Conservation (phyloP, 1,140 invertebrate species). For the Notospermus geniculatus region DNA sequence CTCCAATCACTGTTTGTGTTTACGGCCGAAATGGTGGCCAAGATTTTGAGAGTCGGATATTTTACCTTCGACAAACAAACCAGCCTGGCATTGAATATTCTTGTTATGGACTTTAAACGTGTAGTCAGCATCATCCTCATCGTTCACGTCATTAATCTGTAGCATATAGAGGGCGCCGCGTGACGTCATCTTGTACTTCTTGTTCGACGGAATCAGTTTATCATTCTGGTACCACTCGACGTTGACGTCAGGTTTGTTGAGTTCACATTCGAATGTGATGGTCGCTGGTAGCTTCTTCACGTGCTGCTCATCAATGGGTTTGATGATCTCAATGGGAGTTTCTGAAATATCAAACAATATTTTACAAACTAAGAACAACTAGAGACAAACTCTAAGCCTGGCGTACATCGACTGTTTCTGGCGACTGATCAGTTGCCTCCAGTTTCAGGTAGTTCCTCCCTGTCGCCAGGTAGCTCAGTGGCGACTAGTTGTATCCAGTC, state of each 20-base stretch:
- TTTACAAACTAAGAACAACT: too few species aligned
- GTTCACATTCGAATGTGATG: constrained; percentile 46
- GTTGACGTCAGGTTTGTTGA: constrained; percentile 72
- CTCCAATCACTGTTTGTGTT: too few species aligned
- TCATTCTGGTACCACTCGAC: constrained; percentile 87
- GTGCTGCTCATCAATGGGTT: background rate
- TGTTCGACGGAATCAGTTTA: constrained; percentile 34
- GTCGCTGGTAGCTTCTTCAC: constrained; percentile 17
- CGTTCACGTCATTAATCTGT: constrained; percentile 19
- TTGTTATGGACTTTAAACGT: constrained; percentile 45
- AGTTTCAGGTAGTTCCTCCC: too few species aligned
- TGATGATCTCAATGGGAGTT: background rate
- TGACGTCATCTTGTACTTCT: constrained; percentile 19
- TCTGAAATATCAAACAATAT: background rate
- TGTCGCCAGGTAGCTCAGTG: too few species aligned
- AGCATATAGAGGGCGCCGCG: constrained; percentile 27
- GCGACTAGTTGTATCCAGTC: too few species aligned
- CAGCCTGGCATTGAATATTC: constrained; percentile 66
- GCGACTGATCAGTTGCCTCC: too few species aligned
- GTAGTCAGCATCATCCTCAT: constrained; percentile 24
- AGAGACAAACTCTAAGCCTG: too few species aligned
- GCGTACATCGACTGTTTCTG: too few species aligned
- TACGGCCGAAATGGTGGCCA: too few species aligned
- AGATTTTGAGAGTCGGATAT: background rate
- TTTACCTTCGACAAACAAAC: constrained; percentile 70